Evolutionary conservation across 2,797 vertebrate species (phyloP), one percentile per base, ranked within the genome.

Genomic region (Xyrichtys novacula): DNA sequence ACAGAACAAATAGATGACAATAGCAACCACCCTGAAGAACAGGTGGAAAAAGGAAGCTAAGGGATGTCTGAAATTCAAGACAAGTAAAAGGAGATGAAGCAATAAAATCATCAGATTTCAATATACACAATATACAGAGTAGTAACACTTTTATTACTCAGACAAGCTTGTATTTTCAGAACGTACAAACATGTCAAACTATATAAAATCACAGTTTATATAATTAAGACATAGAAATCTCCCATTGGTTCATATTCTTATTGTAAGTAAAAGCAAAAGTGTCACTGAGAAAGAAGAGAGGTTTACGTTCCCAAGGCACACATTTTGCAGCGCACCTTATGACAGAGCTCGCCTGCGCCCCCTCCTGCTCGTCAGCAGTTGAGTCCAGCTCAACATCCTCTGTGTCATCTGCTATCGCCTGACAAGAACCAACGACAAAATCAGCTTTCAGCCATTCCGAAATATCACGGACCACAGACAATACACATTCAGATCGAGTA

Each of bases 321-420:
- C 54, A 3, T 43, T 26, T 38, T 73, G 67, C 78, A 78, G 42
- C 59, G 63, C 57, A 88, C 76, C 94, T 94, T 65, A 96, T 92
- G 65, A 85, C 93, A 43, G 93, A 84, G 72, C 90, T 90, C 76
- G 82, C 94, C 40, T 88, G 77, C 80, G 89, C 90, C 68, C 85
- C 91, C 64, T 90, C 74, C 26, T 71, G 87, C 73, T 96, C 94
- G 40, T 95, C 94, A 81, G 94, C 94, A 71, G 95, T 92, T 76
- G 95, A 94, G 83, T 96, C 95, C 63, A 96, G 90, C 66, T 94
- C 94, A 42, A 95, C 94, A 61, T 96, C 95, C 78, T 96, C 95
- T 6, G 84, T 83, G 14, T 95, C 95, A 52, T 96, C 91, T 74
- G 78, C 79, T 79, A 88, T 88, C 68, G 64, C 38, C 68, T 82